A percentile compares a stretch with the other conserved stretches of the same genome.
phyloP scores from a whole-genome alignment of 2,113 vertebrate species.

The Misgurnus mizolepis region DNA sequence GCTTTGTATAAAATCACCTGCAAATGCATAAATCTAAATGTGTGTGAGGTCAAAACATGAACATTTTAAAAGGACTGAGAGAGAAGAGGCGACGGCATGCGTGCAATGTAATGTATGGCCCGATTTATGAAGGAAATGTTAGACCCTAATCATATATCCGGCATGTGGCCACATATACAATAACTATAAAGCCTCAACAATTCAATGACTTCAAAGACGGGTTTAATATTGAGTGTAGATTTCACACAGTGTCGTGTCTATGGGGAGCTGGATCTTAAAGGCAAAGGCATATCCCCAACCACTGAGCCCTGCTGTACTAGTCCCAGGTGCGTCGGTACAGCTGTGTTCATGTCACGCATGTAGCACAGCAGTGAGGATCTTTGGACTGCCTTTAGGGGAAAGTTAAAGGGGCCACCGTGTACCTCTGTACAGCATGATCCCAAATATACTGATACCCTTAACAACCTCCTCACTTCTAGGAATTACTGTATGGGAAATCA shows the following conservation, averaged over 20 bases:
- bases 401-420: constrained; percentile 41
- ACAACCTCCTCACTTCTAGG: no score
- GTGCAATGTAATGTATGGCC: background rate
- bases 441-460: no score
- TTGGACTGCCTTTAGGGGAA: constrained; percentile 43
- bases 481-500: background rate
- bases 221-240: constrained; percentile 40
- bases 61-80: no score
- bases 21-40: no score
- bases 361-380: constrained; percentile 40
- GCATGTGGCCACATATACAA: constrained; percentile 26
- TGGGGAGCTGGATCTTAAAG: constrained; percentile 48
- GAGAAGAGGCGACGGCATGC: no score
- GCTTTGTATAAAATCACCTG: no score
- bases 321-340: constrained; percentile 48
- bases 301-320: constrained; percentile 34
- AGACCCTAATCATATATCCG: constrained; percentile 7
- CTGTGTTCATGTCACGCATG: constrained; percentile 43
- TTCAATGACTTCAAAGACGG: constrained; percentile 45
- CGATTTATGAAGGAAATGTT: background rate
- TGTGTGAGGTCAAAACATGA: no score
- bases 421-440: background rate
- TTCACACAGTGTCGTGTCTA: constrained; percentile 28
- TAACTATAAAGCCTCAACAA: constrained; percentile 18
- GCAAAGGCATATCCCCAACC: constrained; percentile 42